Conservation (phyloP, 2,113 vertebrate genomes). For the Urocolius indicus region DNA sequence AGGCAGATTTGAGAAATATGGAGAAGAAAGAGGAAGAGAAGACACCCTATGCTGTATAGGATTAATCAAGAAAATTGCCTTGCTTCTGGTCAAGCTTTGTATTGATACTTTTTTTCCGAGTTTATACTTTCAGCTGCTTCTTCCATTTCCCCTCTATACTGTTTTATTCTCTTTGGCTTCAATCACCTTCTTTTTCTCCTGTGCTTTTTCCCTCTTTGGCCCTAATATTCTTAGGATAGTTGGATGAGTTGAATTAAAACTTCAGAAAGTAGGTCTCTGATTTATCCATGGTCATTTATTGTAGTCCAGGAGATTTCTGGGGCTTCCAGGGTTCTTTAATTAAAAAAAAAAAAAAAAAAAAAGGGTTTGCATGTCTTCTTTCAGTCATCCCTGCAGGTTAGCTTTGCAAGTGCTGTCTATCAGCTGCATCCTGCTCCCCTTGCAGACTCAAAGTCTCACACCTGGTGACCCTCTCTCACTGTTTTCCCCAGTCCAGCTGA, state of each 20-base stretch:
- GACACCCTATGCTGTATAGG: not conserved
- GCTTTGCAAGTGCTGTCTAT: not conserved
- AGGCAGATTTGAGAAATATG: not conserved
- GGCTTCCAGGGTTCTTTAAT: not conserved
- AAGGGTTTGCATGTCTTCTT: not conserved
- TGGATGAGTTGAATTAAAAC: not conserved
- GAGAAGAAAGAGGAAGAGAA: not conserved
- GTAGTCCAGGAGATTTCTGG: not conserved
- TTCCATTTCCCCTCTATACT: not conserved
- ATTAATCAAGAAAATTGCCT: not conserved
- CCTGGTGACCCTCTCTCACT: not conserved
- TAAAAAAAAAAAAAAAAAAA: not conserved
- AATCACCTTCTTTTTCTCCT: not conserved
- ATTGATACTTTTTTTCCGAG: not conserved
- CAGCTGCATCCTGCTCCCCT: not conserved
- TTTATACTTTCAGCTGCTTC: not conserved
- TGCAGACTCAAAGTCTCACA: not conserved
- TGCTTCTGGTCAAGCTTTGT: not conserved
- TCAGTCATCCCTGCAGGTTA: not conserved
- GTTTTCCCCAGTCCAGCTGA: not conserved
- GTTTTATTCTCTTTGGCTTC: not conserved
- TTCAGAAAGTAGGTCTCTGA: not conserved
- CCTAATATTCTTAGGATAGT: not conserved
- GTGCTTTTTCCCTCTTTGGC: not conserved
- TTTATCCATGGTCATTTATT: not conserved